phyloP scores from a whole-genome alignment of 2,113 vertebrate species.

The Loxodonta africana region DNA sequence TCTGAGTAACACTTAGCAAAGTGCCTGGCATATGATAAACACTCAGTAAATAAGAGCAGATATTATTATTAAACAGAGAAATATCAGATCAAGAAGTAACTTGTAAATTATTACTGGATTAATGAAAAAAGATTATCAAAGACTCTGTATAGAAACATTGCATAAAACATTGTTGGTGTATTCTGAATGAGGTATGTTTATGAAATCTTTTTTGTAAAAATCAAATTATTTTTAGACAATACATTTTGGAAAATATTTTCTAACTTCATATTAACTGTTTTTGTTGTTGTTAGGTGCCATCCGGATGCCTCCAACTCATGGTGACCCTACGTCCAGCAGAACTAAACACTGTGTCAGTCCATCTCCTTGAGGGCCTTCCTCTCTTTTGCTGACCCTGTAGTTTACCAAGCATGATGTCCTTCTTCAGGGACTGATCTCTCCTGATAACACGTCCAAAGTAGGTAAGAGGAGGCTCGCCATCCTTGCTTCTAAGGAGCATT shows the following conservation, averaged over 20 bases:
- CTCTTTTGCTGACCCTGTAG: background rate
- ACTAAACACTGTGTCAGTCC: too few species aligned
- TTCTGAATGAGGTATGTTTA: background rate
- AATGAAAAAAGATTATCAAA: background rate
- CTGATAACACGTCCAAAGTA: too few species aligned
- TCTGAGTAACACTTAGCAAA: background rate
- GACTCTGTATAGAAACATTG: background rate
- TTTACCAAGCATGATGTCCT: too few species aligned
- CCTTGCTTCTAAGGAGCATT: too few species aligned
- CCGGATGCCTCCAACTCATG: too few species aligned
- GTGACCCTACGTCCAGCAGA: too few species aligned
- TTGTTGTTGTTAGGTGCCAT: background rate
- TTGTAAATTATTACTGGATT: background rate
- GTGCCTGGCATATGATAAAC: background rate
- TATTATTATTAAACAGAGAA: background rate
- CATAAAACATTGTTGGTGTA: background rate
- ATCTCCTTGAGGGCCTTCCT: too few species aligned
- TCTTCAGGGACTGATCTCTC: too few species aligned
- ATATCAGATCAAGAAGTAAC: background rate
- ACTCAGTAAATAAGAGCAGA: background rate
- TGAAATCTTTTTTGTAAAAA: background rate
- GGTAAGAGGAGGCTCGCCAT: too few species aligned
- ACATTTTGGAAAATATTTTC: background rate
- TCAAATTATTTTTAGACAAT: background rate
- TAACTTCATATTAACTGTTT: background rate